Evolutionary conservation across 1,140 invertebrate genomes (phyloP), one percentile per base, ranked within the genome.

Genomic region (Acyrthosiphon pisum): DNA sequence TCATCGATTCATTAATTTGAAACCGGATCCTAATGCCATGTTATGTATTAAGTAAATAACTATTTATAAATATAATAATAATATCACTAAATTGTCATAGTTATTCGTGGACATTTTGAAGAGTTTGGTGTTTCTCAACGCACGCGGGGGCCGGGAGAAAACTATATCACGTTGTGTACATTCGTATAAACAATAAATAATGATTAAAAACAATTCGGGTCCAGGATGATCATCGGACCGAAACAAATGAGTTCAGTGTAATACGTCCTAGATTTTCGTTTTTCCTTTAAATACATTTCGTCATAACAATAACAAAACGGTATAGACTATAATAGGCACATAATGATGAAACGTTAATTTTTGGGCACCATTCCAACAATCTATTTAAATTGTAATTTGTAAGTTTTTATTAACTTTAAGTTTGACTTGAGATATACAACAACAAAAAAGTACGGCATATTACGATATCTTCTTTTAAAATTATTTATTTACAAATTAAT

Each of bases 171-270:
- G 30, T 50, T 35, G n/a, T 41, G 46, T n/a, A 30, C n/a, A 20
- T 88, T 88, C 48, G 26, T 22, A 35, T 88, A 86, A 84, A 86
- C 23, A 86, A 68, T 37, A 44, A 68, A 68, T 35, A 76, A 91
- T 30, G n/a, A 91, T 23, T 81, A 44, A 81, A 44, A 68, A 41
- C 89, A n/a, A 68, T 68, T 68, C n/a, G 30, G 60, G 60, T 68
- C 30, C 60, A 30, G 56, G 41, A 30, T 86, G 50, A 44, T 83
- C 50, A 44, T 53, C 44, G 48, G 53, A 50, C 91, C 81, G 91
- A 93, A 93, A 93, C 91, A 93, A 93, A 93, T 50, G 44, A 93
- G 68, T 92, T 83, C 90, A 91, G 14, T 46, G 60, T 48, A 91
- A 46, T 23, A 76, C 44, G 90, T 48, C 44, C 48, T 93, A 93